Evolutionary conservation across 2,888 invertebrate genomes (phyloP), one percentile per base, ranked within the genome.

Genomic region (Anagyrus pseudococci): DNA sequence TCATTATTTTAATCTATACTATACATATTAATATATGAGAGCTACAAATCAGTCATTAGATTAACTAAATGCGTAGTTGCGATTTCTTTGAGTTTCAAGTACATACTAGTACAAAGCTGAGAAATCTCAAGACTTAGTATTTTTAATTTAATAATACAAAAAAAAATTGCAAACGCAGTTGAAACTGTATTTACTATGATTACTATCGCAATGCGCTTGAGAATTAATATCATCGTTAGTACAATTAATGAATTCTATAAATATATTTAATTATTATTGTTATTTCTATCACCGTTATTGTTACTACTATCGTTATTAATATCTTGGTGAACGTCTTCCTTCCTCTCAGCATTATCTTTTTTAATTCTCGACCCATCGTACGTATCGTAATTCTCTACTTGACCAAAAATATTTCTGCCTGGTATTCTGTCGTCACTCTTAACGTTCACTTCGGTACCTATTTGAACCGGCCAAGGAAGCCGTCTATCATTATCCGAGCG

Each of bases 361-460:
- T 65, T 71, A 22, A 67, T 54, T 46, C 67, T 68, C 15, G 67
- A 66, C 10, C 66, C 75, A 15, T 75, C 73, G 55, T 76, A 77
- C 44, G 76, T 73, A 46, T 77, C 73, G 58, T 74, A 79, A 0
- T 72, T 72, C 15, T 74, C 72, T 2, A 66, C 69, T 3, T 77
- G 75, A 2, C 76, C 77, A 20, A 76, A 80, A 49, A 75, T 73
- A 58, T 77, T 76, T 41, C 80, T 73, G 0, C 78, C 79, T 15
- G 79, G 67, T 41, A 77, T 70, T 40, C 77, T 73, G 7, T 78
- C 77, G 44, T 75, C 75, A 2, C 78, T 75, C 59, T 78, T 80
- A n/a, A 79, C 72, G 59, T 68, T 79, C 1, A 78, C 72, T 57
- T 80, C 77, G 0, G 79, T 72, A 4, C 76, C 76, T 19, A 78